phyloP scores from a whole-genome alignment of 1,140 invertebrate species.

The Adoxophyes honmai region DNA sequence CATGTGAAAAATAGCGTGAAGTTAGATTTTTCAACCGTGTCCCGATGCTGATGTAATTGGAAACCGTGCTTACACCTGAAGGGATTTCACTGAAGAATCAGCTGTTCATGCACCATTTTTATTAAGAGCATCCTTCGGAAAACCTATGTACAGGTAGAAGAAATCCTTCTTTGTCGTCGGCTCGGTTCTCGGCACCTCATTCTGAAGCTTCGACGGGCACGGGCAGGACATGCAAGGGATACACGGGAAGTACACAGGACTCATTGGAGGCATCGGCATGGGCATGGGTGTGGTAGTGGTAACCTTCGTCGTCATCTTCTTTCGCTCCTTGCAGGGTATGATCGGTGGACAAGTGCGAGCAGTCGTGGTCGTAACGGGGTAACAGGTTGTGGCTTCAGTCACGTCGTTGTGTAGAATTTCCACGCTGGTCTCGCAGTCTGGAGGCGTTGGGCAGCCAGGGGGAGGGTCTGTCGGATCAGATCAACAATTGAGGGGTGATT shows the following conservation, averaged over 20 bases:
- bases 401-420: not conserved
- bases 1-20: too few relatives aligned
- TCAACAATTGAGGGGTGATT: too few relatives aligned
- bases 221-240: conserved; percentile 25
- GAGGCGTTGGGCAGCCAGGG: conserved; percentile 29
- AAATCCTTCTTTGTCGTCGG: conserved; percentile 18
- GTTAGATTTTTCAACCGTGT: too few relatives aligned
- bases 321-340: conserved; percentile 22
- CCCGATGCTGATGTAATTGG: too few relatives aligned
- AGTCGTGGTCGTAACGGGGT: not conserved
- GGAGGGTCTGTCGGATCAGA: not conserved
- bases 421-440: conserved; percentile 24
- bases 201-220: not conserved
- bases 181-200: not conserved
- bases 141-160: conserved; percentile 42
- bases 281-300: not conserved
- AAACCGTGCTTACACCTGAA: too few relatives aligned
- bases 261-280: not conserved
- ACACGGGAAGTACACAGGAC: not conserved
- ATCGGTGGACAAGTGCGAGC: conserved; percentile 23
- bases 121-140: conserved; percentile 34
- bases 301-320: not conserved
- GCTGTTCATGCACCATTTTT: too few relatives aligned
- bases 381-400: not conserved
- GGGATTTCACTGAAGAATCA: too few relatives aligned